A percentile compares a stretch with the other conserved stretches of the same genome.
Conservation (phyloP, 2,797 vertebrate species). For the Momotus momota region DNA sequence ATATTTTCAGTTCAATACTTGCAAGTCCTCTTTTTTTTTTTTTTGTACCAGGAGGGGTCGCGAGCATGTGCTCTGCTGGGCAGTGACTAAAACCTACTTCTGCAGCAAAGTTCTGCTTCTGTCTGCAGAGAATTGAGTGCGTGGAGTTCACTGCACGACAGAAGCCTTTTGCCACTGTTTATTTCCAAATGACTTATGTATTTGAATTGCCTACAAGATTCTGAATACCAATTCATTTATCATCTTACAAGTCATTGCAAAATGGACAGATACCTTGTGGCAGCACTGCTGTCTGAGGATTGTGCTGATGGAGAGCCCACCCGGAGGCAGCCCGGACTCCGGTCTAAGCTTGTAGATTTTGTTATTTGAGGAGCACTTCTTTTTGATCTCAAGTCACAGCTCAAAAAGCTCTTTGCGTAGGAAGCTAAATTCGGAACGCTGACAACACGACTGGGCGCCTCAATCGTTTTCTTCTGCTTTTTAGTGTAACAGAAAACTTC, state of each 20-base stretch:
- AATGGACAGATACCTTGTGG: slow-evolving; percentile 81
- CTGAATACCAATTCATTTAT: background rate
- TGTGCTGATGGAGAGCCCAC: slow-evolving; percentile 82
- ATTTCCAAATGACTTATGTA: background rate
- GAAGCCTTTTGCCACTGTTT: background rate
- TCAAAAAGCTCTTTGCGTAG: slow-evolving; percentile 86
- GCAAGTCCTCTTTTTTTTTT: background rate
- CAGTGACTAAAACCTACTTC: background rate
- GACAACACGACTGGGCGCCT: slow-evolving; percentile 86
- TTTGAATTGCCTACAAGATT: background rate
- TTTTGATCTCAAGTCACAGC: slow-evolving; percentile 79
- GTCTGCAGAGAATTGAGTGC: background rate
- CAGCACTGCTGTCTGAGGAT: slow-evolving; percentile 74
- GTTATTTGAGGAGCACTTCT: slow-evolving; percentile 81
- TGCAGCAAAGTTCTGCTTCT: background rate
- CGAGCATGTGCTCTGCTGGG: background rate
- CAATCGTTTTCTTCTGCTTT: slow-evolving; percentile 83
- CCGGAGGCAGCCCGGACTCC: slow-evolving; percentile 74
- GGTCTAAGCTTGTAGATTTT: slow-evolving; percentile 86
- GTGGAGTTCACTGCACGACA: background rate
- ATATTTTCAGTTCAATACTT: background rate
- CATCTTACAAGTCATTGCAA: background rate
- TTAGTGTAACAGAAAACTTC: slow-evolving; percentile 34
- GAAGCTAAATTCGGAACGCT: slow-evolving; percentile 86
- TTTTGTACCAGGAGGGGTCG: background rate